phyloP scores from a whole-genome alignment of 2,113 vertebrate species.

The Macheiramphus alcinus region DNA sequence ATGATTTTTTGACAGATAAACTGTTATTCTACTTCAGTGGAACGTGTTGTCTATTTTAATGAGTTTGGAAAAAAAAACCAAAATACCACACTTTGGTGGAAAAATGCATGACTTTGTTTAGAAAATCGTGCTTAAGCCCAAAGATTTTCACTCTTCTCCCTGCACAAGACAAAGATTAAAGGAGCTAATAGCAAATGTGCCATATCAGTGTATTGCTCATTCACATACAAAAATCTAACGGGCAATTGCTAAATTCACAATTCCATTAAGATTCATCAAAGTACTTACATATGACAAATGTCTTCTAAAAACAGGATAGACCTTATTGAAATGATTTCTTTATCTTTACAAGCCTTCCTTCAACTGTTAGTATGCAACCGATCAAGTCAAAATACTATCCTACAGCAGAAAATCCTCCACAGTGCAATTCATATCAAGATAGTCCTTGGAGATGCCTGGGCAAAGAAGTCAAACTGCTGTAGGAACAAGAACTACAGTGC shows the following conservation, averaged over 20 bases:
- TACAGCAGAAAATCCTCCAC: not conserved
- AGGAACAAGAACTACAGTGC: not conserved
- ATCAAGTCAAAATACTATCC: not conserved
- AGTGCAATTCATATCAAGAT: not conserved
- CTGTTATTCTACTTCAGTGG: not conserved
- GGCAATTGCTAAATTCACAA: not conserved
- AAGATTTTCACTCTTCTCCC: not conserved
- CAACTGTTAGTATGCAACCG: not conserved
- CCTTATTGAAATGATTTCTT: not conserved
- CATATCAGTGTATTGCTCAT: not conserved
- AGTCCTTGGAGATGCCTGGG: not conserved
- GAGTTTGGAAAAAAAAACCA: not conserved
- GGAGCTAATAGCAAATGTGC: not conserved
- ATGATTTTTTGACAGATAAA: constrained; percentile 2
- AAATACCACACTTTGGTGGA: not conserved
- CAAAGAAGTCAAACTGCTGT: not conserved
- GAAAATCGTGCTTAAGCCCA: not conserved
- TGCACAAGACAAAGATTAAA: not conserved
- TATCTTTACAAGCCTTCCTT: not conserved
- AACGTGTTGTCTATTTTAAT: not conserved
- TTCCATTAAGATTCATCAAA: not conserved
- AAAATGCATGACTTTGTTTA: not conserved
- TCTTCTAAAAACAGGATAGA: not conserved
- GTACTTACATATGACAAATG: not conserved
- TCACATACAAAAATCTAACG: not conserved